Base-by-base conservation (phyloP, 2,888 invertebrate species). In the Gibbula magus region DNA sequence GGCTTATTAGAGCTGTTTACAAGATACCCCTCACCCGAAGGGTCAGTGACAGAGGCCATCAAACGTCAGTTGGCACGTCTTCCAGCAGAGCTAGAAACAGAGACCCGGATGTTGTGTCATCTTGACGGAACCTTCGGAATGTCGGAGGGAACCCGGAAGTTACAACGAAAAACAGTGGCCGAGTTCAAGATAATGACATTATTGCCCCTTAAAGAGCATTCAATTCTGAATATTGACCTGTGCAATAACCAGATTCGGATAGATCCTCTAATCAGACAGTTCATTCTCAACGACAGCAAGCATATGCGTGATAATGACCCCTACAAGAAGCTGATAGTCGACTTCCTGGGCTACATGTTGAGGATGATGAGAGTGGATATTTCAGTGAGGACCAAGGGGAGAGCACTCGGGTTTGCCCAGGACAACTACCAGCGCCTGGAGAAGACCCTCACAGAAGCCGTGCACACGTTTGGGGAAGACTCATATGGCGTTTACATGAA, bases 341-440 rank as follows among this genome's bases (percentile, higher is more conserved):
- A 61, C 18, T 61, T 61, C 1, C 61, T 61, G 7, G 61, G 61
- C 3, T 29, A 61, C 13, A 25, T 61, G 10, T n/a, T 61, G 61
- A 13, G 10, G 61, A 25, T 61, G 16, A 25, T 61, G 61, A 25
- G 61, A 16, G 25, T 25, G 25, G 61, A 61, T 13, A 32, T 29
- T 61, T 61, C 61, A 16, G 61, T 61, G 61, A 61, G 18, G 18
- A 61, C 61, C 25, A 61, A 61, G 10, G 61, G 61, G 61, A 61
- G 61, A 61, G 61, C 61, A 61, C 61, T 61, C 29, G 61, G 61
- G 61, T 61, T 61, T 29, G 61, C 61, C 4, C 61, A 61, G 25
- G 61, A 61, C 61, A 61, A 61, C 61, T 61, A 16, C 5, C 61
- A 32, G n/a, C 29, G 29, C 29, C 29, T 61, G 10, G 61, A 61